Base-by-base conservation (phyloP, 2,113 vertebrate genomes). In the Colius striatus region DNA sequence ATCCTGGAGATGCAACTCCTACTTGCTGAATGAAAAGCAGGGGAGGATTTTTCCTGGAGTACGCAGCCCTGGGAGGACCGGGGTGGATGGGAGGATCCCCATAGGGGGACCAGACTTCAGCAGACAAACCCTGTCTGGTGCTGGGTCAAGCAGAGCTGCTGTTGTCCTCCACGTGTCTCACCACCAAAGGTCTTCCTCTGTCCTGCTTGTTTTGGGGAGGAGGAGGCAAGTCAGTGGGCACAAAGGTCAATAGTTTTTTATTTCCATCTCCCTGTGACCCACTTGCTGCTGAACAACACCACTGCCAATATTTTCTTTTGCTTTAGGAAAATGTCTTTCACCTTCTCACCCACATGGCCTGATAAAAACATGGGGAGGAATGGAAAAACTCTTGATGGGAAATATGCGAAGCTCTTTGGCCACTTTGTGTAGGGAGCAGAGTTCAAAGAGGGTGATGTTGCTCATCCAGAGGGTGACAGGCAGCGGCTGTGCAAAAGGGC, bases 321-420 rank as follows among this genome's bases (percentile, higher is more conserved):
- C 55, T 77, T 55, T 19, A 60, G 79, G 80, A 84, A 93, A 91
- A 94, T 36, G 53, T 19, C 78, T 95, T 88, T 90, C 82, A 51
- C 78, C 90, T 94, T 93, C 86, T 91, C 87, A 53, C 7, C 57
- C 26, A 12, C 57, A 13, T 48, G 3, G 38, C 55, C 30, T 67
- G 90, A 92, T n/a, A 84, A 8, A 58, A 51, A 43, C 48, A 32
- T 85, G 23, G 27, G 29, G 55, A 29, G 11, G 10, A 77, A 57
- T 90, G 85, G 82, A 93, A 94, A 96, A 96, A 43, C 61, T 90
- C 90, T 84, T 0, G 0, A 13, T 0, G 72, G 93, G 92, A 97
- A 97, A 84, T 94, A 70, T 92, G 93, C 93, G 57, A 38, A 73
- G 27, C 38, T 65, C 53, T 89, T 86, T 75, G 73, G 55, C 58